Evolutionary conservation across 2,888 invertebrate genomes (phyloP), one percentile per base, ranked within the genome.

Genomic region (Cheilosia vulpina): DNA sequence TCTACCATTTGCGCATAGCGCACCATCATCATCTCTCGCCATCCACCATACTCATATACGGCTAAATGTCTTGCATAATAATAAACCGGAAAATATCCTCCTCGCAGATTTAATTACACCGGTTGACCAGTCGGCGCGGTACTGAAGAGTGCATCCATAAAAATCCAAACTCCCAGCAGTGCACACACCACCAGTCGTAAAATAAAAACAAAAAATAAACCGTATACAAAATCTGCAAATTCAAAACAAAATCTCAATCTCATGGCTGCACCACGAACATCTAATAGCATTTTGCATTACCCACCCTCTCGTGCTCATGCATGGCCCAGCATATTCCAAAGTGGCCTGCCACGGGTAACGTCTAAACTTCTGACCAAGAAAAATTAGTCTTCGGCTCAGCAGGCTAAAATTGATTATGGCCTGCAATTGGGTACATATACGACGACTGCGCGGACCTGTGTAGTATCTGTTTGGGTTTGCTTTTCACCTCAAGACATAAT

Each of bases 401-500:
- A 65, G 76, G 80, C 80, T 76, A 62, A 85, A 75, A 85, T 85
- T 85, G 80, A 80, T 84, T 84, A 84, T 24, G 50, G 66, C 79
- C 68, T 45, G 73, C 73, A 73, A 83, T 78, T 83, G 57, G 73
- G 73, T 68, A 78, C 78, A 68, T 78, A 68, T 52, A 47, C 17
- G 57, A 60, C 21, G 62, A 57, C 31, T 31, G 31, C 27, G n/a
- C 27, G n/a, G 27, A 47, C 69, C 9, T n/a, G 34, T 65, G 62
- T 68, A 68, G 66, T 63, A 68, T 75, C 52, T 69, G 63, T 69
- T 78, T 78, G 73, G 78, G 43, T 78, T 68, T 73, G 73, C 78
- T 78, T 78, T 83, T 75, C 79, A 75, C 84, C 75, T 38, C 69
- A 65, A 79, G 84, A 84, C 84, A 84, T 79, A 84, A 79, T 84